Evolutionary conservation across 2,888 invertebrate species (phyloP).

Genomic region (Baccha elongata): DNA sequence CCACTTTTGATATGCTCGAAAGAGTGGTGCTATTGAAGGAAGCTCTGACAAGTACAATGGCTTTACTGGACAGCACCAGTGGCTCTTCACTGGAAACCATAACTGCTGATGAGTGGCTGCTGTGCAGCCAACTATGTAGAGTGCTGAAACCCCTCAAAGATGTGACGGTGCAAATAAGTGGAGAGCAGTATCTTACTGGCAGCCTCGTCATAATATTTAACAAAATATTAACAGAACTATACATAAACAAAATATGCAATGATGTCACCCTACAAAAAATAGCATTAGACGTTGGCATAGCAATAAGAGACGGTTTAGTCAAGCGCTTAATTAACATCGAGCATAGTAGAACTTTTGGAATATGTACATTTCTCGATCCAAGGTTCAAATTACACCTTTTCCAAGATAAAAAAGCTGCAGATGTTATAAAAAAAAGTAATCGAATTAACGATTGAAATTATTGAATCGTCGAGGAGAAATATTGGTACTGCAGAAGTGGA

Average conservation of each 20-base stretch:
- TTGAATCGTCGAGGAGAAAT: not conserved
- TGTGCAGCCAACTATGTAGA: conserved; percentile 11
- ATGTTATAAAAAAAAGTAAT: not conserved
- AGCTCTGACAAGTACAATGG: not conserved
- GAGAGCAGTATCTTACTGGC: conserved; percentile 32
- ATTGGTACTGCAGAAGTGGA: not conserved
- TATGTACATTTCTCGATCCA: conserved; percentile 21
- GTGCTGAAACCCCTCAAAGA: conserved; percentile 23
- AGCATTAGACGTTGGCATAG: too few relatives aligned
- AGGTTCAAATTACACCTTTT: conserved; percentile 8
- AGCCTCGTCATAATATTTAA: conserved; percentile 16
- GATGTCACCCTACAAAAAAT: conserved; percentile 6
- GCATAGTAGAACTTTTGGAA: conserved; percentile 13
- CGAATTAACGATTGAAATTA: not conserved
- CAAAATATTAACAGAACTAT: conserved; percentile 13
- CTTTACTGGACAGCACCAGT: not conserved
- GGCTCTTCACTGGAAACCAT: conserved; percentile 5
- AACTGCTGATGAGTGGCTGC: conserved; percentile 8
- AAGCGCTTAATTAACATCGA: not conserved
- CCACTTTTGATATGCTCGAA: conserved; percentile 26
- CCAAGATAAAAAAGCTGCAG: not conserved
- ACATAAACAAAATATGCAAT: conserved; percentile 10
- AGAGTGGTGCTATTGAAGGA: conserved; percentile 22
- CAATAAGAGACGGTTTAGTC: too few relatives aligned
- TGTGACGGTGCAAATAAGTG: conserved; percentile 33